These are phyloP conservation scores for Pyrgilauda ruficollis DNA, from an alignment of 2,113 vertebrate species.

Conservation along the genomic window DNA sequence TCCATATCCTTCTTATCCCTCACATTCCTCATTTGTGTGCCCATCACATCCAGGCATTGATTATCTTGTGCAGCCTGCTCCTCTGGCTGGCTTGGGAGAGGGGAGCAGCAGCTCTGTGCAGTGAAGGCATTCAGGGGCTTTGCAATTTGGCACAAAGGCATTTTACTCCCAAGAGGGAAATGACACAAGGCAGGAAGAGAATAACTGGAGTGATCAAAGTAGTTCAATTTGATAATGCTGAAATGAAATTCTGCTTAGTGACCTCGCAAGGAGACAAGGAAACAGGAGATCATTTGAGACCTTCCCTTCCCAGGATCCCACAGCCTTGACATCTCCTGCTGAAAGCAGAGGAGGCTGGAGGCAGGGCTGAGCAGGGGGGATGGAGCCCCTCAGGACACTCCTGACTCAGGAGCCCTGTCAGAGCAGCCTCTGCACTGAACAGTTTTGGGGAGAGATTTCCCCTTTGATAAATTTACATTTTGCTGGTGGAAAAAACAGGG, in stretches of 20 bases:
- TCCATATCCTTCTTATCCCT: background rate
- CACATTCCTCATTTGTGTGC: constrained; percentile 15
- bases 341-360: background rate
- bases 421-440: background rate
- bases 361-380: background rate
- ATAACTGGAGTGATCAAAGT: background rate
- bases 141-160: background rate
- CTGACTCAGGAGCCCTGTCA: background rate
- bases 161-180: constrained; percentile 1
- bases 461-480: background rate
- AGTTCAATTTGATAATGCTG: constrained; percentile 1
- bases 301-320: background rate
- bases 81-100: background rate
- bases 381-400: background rate
- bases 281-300: background rate
- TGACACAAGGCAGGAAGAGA: background rate
- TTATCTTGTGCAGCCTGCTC: constrained; percentile 7
- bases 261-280: background rate
- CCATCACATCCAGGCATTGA: constrained; percentile 47
- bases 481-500: background rate
- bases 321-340: background rate
- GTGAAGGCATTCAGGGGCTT: background rate
- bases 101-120: background rate
- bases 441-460: background rate
- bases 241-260: constrained; percentile 9